Conservation (phyloP, 2,888 invertebrate genomes). For the Baronia brevicornis region DNA sequence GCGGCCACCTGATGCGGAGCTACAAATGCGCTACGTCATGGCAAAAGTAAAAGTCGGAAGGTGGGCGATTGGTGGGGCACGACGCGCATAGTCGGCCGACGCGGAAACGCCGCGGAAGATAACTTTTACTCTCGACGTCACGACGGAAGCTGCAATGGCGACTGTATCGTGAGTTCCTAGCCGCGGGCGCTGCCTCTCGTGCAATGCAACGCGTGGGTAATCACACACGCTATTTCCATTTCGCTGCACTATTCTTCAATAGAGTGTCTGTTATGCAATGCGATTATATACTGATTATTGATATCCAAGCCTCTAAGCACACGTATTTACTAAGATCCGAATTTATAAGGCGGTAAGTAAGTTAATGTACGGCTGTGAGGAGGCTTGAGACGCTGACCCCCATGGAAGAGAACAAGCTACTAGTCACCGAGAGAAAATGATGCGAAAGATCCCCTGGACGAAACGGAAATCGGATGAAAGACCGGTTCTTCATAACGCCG, state of each 20-base stretch:
- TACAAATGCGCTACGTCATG: constrained; percentile 25
- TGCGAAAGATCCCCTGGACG: no score
- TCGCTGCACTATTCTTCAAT: neutral
- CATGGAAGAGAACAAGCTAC: no score
- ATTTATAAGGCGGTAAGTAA: no score
- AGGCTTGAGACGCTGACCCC: no score
- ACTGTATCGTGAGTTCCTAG: constrained; percentile 4
- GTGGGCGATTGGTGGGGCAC: constrained; percentile 21
- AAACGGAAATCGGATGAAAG: no score
- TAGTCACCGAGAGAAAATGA: no score
- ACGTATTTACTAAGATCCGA: no score
- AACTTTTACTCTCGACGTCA: constrained; percentile 61
- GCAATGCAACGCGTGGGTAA: neutral
- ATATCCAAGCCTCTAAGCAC: no score
- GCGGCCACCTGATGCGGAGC: no score
- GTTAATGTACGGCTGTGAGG: no score
- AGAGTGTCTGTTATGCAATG: neutral
- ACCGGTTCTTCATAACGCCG: no score
- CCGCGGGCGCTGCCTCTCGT: neutral
- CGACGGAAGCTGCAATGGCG: constrained; percentile 25
- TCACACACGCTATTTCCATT: constrained; percentile 1
- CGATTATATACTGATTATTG: no score
- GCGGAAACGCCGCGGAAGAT: constrained; percentile 57
- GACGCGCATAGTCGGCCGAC: constrained; percentile 22
- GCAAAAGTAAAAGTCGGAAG: constrained; percentile 68